A percentile compares a stretch with the other conserved stretches of the same genome.
Evolutionary conservation across 2,113 vertebrate species (phyloP).

Genomic region (Varanus salvator): DNA sequence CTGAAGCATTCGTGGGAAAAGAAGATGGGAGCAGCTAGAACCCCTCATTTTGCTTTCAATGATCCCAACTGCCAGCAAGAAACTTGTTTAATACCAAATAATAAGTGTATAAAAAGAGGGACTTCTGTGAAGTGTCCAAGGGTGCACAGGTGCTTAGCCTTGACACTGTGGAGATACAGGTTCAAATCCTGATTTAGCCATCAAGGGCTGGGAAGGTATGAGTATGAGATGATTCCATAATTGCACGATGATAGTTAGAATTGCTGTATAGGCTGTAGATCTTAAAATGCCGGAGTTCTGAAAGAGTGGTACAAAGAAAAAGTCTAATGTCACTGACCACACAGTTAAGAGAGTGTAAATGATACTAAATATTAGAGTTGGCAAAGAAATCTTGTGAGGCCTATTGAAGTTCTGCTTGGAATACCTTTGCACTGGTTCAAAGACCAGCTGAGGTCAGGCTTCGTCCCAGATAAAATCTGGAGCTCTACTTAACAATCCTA

Average conservation of each 20-base stretch:
- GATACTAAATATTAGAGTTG: neutral
- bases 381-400: neutral
- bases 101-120: no score
- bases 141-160: no score
- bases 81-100: no score
- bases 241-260: neutral
- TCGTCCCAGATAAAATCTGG: neutral
- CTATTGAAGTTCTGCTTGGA: neutral
- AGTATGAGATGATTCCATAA: neutral
- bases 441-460: neutral
- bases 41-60: no score
- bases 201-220: no score
- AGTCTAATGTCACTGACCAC: neutral
- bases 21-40: no score
- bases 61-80: no score
- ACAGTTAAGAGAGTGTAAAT: neutral
- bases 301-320: neutral
- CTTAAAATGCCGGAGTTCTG: neutral
- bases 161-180: neutral
- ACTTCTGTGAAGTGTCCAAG: no score
- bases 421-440: neutral
- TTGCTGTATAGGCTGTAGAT: neutral
- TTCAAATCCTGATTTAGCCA: neutral
- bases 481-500: neutral
- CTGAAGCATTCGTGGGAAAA: no score